Conservation (phyloP, 2,113 vertebrate genomes). For the Toxostoma redivivum region DNA sequence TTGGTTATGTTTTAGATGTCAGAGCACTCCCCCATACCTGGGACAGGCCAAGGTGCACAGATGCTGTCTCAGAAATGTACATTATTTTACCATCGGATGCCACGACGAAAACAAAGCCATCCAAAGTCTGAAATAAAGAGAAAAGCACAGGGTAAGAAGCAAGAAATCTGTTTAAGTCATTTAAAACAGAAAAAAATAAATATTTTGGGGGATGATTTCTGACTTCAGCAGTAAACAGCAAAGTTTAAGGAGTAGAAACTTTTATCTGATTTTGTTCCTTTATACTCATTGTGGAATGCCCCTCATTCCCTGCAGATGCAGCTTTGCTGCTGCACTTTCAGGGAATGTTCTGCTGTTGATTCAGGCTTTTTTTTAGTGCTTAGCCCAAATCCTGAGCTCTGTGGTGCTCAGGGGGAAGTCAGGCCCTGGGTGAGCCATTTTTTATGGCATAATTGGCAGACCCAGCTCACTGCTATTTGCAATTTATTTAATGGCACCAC, state of each 20-base stretch:
- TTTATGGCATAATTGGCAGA: slow-evolving; percentile 56
- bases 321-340: slow-evolving; percentile 51
- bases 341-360: slow-evolving; percentile 26
- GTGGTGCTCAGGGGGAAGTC: slow-evolving; percentile 46
- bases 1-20: rapidly evolving
- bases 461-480: background rate
- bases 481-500: background rate
- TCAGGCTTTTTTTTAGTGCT: slow-evolving; percentile 60
- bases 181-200: background rate
- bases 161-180: background rate
- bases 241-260: background rate
- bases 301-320: background rate
- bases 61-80: slow-evolving; percentile 97
- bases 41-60: slow-evolving; percentile 92
- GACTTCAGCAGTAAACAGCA: background rate
- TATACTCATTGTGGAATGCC: background rate
- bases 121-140: slow-evolving; percentile 82
- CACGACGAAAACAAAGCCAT: slow-evolving; percentile 95
- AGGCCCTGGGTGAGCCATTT: background rate
- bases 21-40: slow-evolving; percentile 79
- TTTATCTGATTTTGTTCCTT: background rate
- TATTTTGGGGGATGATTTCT: background rate
- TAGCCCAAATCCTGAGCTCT: slow-evolving; percentile 62
- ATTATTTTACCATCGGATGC: slow-evolving; percentile 96
- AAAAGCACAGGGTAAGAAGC: background rate